These are phyloP conservation scores for Papilio elwesi DNA, from an alignment of 2,888 invertebrate species.

Conservation along the genomic window DNA sequence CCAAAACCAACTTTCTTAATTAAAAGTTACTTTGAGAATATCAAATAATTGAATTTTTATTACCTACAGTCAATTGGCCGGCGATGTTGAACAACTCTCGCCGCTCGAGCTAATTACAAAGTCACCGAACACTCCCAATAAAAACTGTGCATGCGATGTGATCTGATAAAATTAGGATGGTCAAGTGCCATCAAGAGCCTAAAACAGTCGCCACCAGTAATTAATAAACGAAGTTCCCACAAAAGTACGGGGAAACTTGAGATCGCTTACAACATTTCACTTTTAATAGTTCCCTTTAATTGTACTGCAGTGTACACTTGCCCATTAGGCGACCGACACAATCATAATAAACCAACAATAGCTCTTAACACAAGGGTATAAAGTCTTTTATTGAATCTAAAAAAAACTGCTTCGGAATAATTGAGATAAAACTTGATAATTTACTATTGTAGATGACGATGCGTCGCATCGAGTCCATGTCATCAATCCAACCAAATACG, in stretches of 20 bases:
- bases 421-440: constrained; percentile 41
- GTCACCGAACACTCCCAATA: constrained; percentile 43
- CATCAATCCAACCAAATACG: constrained; percentile 28
- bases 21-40: constrained; percentile 27
- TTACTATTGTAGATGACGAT: constrained; percentile 39
- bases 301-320: constrained; percentile 46
- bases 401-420: constrained; percentile 19
- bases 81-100: constrained; percentile 20
- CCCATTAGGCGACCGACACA: constrained; percentile 43
- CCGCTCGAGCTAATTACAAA: constrained; percentile 38
- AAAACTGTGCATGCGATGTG: constrained; percentile 43
- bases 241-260: constrained; percentile 50
- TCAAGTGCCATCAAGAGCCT: constrained; percentile 47
- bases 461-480: constrained; percentile 17
- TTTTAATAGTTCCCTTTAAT: constrained; percentile 57
- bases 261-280: constrained; percentile 50
- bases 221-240: constrained; percentile 57
- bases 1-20: constrained; percentile 16
- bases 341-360: constrained; percentile 42
- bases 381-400: constrained; percentile 30
- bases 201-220: constrained; percentile 47
- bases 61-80: constrained; percentile 27
- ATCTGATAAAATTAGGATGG: constrained; percentile 55
- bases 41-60: constrained; percentile 36
- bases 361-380: constrained; percentile 40